Percentiles rank a stretch among this genome's conserved stretches.
Evolutionary conservation across 30 jellyfish, hydroid and myxozoan genomes (phyloP).

Genomic region (Chrysaora quinquecirrha): DNA sequence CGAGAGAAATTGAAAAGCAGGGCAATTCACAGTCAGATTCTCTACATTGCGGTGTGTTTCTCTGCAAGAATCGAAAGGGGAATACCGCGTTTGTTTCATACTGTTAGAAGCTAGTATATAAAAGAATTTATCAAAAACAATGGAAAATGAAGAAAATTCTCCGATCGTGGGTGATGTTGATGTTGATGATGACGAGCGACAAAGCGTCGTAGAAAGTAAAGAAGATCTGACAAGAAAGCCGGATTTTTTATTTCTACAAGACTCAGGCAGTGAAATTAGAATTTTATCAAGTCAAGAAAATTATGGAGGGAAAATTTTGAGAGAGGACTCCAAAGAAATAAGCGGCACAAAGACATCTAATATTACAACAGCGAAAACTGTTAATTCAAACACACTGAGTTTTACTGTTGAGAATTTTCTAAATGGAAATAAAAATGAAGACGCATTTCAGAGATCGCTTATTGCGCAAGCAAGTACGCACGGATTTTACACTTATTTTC

Average conservation of each 20-base stretch:
- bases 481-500: neutral
- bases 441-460: conserved; percentile 13
- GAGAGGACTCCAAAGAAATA: neutral
- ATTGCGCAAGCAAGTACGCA: conserved; percentile 2
- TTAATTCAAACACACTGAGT: conserved; percentile 15
- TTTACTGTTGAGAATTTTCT: conserved; percentile 72
- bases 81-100: conserved; percentile 66
- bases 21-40: conserved; percentile 78
- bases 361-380: neutral
- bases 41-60: conserved; percentile 55
- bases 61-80: conserved; percentile 77
- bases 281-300: neutral
- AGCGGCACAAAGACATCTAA: neutral
- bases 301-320: neutral
- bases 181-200: neutral
- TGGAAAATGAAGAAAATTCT: conserved; percentile 11
- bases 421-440: conserved; percentile 10
- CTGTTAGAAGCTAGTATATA: conserved; percentile 68
- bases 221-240: no score
- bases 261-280: neutral
- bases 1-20: conserved; percentile 54
- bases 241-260: neutral
- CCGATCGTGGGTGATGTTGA: neutral
- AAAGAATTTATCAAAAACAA: conserved; percentile 37
- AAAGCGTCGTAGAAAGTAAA: neutral